These are phyloP conservation scores for Drosophila suzukii DNA, from an alignment of 1,140 invertebrate species.

Conservation along the genomic window DNA sequence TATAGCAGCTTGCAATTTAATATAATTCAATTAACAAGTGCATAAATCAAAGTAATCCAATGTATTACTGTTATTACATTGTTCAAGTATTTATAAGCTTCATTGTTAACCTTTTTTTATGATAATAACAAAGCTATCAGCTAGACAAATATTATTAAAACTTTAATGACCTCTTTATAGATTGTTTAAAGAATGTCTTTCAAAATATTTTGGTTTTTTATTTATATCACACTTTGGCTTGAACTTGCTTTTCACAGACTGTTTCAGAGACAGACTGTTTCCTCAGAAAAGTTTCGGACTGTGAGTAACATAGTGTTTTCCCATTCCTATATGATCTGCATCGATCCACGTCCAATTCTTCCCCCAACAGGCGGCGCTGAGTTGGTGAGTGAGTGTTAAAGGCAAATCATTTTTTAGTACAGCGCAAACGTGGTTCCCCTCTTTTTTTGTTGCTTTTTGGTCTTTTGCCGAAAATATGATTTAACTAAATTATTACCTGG, in stretches of 20 bases:
- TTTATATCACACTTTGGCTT: too few relatives aligned
- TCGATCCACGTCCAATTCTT: conserved; percentile 8
- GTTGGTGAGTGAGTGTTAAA: conserved; percentile 78
- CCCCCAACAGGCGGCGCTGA: conserved; percentile 69
- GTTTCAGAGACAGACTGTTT: not conserved
- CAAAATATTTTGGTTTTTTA: too few relatives aligned
- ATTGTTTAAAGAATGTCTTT: too few relatives aligned
- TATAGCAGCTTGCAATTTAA: conserved; percentile 3
- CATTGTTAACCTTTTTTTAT: too few relatives aligned
- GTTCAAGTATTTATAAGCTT: too few relatives aligned
- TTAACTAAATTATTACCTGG: conserved; percentile 84
- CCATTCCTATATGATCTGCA: not conserved
- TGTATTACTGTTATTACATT: not conserved
- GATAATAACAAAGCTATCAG: too few relatives aligned
- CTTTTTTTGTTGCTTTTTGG: conserved; percentile 35
- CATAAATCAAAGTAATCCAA: not conserved
- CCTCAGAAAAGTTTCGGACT: not conserved
- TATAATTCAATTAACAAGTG: conserved; percentile 18
- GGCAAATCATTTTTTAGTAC: conserved; percentile 72
- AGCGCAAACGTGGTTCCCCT: conserved; percentile 26
- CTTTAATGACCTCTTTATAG: too few relatives aligned
- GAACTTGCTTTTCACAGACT: too few relatives aligned
- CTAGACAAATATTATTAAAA: too few relatives aligned
- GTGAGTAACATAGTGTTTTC: not conserved
- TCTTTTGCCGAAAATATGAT: conserved; percentile 77